Conservation (phyloP, 2,888 invertebrate genomes). For the Pyralis farinalis region DNA sequence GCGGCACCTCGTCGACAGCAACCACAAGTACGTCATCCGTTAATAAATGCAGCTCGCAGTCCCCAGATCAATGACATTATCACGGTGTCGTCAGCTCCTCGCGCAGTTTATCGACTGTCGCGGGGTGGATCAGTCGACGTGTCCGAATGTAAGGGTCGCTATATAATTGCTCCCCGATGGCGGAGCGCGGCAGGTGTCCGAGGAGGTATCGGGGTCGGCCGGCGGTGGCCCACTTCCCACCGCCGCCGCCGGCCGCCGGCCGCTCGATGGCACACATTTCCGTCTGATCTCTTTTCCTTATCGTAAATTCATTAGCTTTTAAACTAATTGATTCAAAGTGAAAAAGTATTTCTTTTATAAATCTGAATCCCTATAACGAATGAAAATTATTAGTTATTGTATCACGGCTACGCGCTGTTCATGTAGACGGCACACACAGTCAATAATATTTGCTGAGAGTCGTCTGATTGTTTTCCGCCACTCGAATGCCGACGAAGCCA, state of each 20-base stretch:
- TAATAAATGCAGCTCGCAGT: not conserved
- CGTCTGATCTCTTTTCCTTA: constrained; percentile 13
- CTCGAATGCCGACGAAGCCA: too few relatives aligned
- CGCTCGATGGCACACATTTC: constrained; percentile 15
- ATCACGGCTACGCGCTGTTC: too few relatives aligned
- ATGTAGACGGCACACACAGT: too few relatives aligned
- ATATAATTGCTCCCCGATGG: not conserved
- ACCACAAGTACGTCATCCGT: constrained; percentile 10
- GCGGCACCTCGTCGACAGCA: constrained; percentile 24
- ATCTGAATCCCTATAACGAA: too few relatives aligned
- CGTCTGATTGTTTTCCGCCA: too few relatives aligned
- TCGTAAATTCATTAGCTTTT: constrained; percentile 15
- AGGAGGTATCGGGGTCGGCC: not conserved
- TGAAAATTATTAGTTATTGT: too few relatives aligned
- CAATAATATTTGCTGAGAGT: too few relatives aligned
- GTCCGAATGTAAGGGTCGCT: not conserved
- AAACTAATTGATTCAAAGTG: constrained; percentile 1
- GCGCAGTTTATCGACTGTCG: not conserved
- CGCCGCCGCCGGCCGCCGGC: constrained; percentile 14
- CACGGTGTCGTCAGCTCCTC: constrained; percentile 5
- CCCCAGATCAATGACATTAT: constrained; percentile 1
- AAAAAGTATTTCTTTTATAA: too few relatives aligned
- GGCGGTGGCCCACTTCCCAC: constrained; percentile 20
- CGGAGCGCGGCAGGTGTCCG: not conserved
- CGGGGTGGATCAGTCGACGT: not conserved